Evolutionary conservation across 2,113 vertebrate species (phyloP).

Genomic region (Corythornis cristatus): DNA sequence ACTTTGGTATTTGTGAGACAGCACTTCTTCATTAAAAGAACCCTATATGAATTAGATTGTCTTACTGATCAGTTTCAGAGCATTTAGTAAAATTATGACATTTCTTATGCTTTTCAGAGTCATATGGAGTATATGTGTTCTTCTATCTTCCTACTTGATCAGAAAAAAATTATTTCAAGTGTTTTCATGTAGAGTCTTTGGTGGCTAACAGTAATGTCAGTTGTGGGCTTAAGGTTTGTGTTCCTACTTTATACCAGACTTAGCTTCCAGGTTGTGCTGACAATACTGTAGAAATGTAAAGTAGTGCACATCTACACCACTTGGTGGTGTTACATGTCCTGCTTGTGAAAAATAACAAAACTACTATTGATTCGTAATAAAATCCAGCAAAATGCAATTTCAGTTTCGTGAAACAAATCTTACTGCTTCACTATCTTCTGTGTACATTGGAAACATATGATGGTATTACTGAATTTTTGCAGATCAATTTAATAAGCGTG

Average conservation of each 20-base stretch:
- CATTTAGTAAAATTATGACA: neutral
- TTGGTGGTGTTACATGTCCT: constrained; percentile 33
- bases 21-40: neutral
- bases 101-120: neutral
- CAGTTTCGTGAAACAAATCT: neutral
- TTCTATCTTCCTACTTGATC: neutral
- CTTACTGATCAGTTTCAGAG: neutral
- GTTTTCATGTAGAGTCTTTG: neutral
- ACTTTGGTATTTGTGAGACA: neutral
- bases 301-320: constrained; percentile 34
- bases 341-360: neutral
- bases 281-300: neutral
- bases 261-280: neutral
- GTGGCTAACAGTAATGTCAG: neutral
- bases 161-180: neutral
- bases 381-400: neutral
- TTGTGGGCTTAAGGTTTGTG: neutral
- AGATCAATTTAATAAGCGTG: neutral
- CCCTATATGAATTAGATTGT: neutral
- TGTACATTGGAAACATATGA: neutral
- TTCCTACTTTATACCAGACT: neutral
- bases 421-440: rapidly evolving
- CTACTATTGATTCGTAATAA: neutral
- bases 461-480: neutral
- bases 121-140: neutral